Evolutionary conservation across 2,888 invertebrate species (phyloP).

Genomic region (Strigamia crassipes): DNA sequence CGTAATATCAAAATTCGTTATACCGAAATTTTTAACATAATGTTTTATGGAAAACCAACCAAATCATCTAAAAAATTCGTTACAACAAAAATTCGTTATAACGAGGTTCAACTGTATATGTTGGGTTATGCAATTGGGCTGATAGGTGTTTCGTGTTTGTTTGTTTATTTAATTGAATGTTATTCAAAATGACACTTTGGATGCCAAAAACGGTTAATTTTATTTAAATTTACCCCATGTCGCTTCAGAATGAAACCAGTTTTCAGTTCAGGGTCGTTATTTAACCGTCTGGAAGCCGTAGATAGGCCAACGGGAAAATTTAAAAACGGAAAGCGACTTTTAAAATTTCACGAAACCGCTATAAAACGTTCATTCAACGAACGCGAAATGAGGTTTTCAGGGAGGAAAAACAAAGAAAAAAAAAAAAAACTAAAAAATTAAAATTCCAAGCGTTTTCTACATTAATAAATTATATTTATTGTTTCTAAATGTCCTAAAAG

Average conservation of each 20-base stretch:
- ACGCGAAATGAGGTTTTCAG: background rate
- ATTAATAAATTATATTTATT: no score
- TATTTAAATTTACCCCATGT: background rate
- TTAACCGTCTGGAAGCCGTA: constrained; percentile 1
- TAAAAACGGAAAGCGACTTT: background rate
- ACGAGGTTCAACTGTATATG: no score
- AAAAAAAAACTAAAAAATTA: background rate
- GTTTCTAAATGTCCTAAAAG: no score
- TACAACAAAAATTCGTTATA: no score
- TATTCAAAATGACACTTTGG: no score
- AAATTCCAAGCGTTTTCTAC: no score
- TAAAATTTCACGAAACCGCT: background rate
- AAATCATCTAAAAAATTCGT: no score
- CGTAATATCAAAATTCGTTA: no score
- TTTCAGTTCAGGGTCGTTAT: background rate
- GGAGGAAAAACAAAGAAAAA: background rate
- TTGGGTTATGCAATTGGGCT: background rate
- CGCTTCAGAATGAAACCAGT: background rate
- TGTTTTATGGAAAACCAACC: no score
- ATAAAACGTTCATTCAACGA: background rate
- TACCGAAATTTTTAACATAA: no score
- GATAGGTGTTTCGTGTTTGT: background rate
- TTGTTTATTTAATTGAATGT: no score
- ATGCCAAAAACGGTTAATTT: background rate
- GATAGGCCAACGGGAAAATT: background rate